Conservation (phyloP, 2,888 invertebrate genomes). For the Sabatieria punctata region DNA sequence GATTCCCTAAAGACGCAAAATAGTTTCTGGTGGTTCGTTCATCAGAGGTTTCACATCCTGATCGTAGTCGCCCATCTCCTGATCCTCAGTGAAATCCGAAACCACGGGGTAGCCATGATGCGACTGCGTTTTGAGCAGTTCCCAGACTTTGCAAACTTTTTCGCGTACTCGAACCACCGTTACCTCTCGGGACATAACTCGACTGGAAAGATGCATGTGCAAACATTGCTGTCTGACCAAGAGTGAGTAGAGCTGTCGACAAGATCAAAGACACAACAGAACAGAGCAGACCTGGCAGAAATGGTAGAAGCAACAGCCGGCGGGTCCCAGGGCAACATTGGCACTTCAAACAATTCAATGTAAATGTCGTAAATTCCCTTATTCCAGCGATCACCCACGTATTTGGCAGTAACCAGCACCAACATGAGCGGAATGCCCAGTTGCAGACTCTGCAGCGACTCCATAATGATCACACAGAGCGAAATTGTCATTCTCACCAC, state of each 20-base stretch:
- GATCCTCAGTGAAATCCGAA: background rate
- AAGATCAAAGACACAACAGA: background rate
- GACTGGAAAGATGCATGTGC: no score
- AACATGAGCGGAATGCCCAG: conserved; percentile 85
- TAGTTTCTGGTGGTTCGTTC: background rate
- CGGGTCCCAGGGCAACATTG: conserved; percentile 73
- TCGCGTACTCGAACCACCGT: conserved; percentile 62
- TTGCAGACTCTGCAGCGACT: conserved; percentile 75
- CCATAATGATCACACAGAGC: conserved; percentile 83
- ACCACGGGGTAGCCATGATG: conserved; percentile 78
- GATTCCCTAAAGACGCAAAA: background rate
- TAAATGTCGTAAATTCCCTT: conserved; percentile 93
- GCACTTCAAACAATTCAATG: conserved; percentile 67
- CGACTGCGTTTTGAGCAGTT: conserved; percentile 55
- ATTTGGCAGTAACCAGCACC: conserved; percentile 77
- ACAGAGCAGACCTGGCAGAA: conserved; percentile 47
- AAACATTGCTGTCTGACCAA: no score
- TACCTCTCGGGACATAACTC: conserved; percentile 78
- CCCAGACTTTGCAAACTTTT: conserved; percentile 68
- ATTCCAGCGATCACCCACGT: conserved; percentile 89
- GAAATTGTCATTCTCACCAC: conserved; percentile 92
- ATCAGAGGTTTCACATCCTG: background rate
- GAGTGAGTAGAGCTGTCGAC: background rate
- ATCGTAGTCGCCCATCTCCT: conserved; percentile 17
- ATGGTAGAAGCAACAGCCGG: conserved; percentile 62